Evolutionary conservation across 64 coral and sea anemone species (phyloP).

Genomic region (Porites australiensis): DNA sequence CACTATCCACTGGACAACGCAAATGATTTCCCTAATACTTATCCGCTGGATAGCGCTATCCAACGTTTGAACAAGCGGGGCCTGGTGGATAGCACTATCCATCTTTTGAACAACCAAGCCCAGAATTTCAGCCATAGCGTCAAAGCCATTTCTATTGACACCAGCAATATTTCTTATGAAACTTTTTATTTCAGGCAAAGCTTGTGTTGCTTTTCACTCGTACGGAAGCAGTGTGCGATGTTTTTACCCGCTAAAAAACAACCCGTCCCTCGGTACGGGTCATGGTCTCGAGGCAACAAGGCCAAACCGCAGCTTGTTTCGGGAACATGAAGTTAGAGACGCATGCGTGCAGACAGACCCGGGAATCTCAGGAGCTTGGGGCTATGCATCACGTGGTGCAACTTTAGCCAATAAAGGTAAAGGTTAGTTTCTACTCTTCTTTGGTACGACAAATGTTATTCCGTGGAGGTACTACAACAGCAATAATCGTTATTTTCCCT

Average conservation of each 20-base stretch:
- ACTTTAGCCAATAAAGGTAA: slow-evolving; percentile 53
- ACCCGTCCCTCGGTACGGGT: slow-evolving; percentile 59
- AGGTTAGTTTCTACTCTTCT: slow-evolving; percentile 10
- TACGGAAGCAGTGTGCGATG: slow-evolving; percentile 86
- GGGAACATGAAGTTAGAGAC: slow-evolving; percentile 79
- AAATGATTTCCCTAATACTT: too few relatives aligned
- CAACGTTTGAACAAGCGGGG: too few relatives aligned
- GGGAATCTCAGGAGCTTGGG: slow-evolving; percentile 52
- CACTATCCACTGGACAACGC: too few relatives aligned
- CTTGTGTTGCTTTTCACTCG: slow-evolving; percentile 95
- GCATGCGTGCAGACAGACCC: slow-evolving; percentile 95
- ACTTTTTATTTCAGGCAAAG: slow-evolving; percentile 50
- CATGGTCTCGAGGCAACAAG: slow-evolving; percentile 35
- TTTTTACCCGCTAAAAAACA: slow-evolving; percentile 78
- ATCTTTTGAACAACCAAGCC: too few relatives aligned
- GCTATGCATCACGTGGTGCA: slow-evolving; percentile 66
- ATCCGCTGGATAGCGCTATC: too few relatives aligned
- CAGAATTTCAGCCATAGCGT: too few relatives aligned
- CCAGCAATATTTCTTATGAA: too few relatives aligned
- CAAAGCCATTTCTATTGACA: too few relatives aligned
- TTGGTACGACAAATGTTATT: not conserved
- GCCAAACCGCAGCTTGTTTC: slow-evolving; percentile 66
- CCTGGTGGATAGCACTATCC: too few relatives aligned
- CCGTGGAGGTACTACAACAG: not conserved
- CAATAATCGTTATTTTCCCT: too few relatives aligned